Percentiles rank a stretch among this genome's conserved stretches.
These are phyloP conservation scores for Eufriesea mexicana DNA, from an alignment of 1,140 invertebrate species.

Conservation along the genomic window DNA sequence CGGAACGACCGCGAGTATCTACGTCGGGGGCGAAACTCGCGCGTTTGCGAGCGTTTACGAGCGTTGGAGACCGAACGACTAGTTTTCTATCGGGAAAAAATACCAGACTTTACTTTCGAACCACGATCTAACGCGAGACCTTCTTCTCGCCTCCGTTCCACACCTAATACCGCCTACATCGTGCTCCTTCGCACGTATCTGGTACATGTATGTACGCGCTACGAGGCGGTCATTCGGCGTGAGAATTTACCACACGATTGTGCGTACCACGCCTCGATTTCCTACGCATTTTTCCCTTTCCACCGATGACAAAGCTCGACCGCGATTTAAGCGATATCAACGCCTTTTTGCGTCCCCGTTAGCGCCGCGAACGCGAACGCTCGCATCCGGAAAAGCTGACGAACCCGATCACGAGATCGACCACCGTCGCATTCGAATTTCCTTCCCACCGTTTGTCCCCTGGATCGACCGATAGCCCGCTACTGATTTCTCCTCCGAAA, in stretches of 20 bases:
- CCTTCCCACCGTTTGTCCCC: too few relatives aligned
- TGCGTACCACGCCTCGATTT: constrained; percentile 71
- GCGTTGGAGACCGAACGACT: background rate
- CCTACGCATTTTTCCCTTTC: constrained; percentile 70
- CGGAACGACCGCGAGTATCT: background rate
- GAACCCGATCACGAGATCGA: background rate
- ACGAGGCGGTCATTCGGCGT: constrained; percentile 60
- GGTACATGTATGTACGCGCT: constrained; percentile 24
- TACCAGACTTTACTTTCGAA: constrained; percentile 49
- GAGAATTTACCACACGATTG: constrained; percentile 67
- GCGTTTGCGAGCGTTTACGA: background rate
- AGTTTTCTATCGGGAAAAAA: constrained; percentile 13
- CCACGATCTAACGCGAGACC: constrained; percentile 58
- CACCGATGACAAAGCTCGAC: constrained; percentile 33
- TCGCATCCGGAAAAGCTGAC: constrained; percentile 7
- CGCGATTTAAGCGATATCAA: constrained; percentile 39
- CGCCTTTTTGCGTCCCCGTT: constrained; percentile 45
- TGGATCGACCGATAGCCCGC: too few relatives aligned
- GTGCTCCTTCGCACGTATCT: constrained; percentile 54
- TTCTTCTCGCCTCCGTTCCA: constrained; percentile 70
- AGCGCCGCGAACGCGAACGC: too few relatives aligned
- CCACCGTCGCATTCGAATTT: too few relatives aligned
- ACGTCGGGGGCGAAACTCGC: background rate
- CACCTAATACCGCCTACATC: constrained; percentile 65
- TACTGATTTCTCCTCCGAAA: background rate